Conservation (phyloP, 2,113 vertebrate species). For the Uria aalge region DNA sequence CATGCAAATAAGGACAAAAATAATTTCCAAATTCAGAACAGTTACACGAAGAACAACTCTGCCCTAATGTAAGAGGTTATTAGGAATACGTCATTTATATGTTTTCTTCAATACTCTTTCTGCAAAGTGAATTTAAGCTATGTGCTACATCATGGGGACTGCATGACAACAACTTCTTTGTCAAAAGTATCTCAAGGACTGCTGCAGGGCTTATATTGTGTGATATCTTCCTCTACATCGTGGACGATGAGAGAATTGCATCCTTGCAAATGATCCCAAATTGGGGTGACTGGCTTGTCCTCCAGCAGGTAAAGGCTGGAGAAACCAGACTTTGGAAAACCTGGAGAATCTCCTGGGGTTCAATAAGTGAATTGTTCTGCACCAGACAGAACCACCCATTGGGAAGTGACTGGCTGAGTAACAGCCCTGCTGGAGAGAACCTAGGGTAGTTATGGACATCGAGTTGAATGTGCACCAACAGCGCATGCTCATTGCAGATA, state of each 20-base stretch:
- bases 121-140: neutral
- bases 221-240: neutral
- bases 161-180: neutral
- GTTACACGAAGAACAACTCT: neutral
- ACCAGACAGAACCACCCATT: neutral
- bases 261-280: neutral
- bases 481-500: neutral
- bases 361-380: neutral
- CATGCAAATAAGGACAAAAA: slow-evolving; percentile 7
- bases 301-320: neutral
- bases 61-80: neutral
- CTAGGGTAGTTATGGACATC: neutral
- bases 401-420: neutral
- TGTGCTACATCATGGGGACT: neutral
- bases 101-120: neutral
- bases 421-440: neutral
- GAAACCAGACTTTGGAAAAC: neutral
- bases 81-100: neutral
- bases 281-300: neutral
- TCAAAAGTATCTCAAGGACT: neutral
- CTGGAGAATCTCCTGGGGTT: neutral
- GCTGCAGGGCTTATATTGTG: neutral
- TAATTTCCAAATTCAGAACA: neutral
- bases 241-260: neutral
- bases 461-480: neutral